A percentile compares a stretch with the other conserved stretches of the same genome.
phyloP scores from a whole-genome alignment of 2,888 invertebrate genomes.

The Byasa hedistus region DNA sequence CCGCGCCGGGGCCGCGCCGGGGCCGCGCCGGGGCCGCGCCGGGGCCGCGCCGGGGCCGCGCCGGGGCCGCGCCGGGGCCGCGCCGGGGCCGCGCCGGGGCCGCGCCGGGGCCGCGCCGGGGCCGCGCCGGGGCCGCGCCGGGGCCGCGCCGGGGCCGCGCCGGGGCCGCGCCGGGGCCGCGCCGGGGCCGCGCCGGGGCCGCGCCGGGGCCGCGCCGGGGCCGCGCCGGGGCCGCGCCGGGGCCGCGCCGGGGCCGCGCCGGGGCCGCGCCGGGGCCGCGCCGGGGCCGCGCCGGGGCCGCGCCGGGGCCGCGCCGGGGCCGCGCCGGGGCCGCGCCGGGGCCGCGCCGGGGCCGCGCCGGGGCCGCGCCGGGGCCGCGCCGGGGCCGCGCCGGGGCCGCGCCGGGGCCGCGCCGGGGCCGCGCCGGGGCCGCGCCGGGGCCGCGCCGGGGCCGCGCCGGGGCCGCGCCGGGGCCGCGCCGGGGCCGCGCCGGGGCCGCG shows the following conservation, averaged over 20 bases:
- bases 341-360: conserved; percentile 54
- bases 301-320: too few relatives aligned
- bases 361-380: conserved; percentile 51
- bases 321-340: conserved; percentile 35
- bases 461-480: conserved; percentile 47
- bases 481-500: conserved; percentile 49
- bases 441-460: conserved; percentile 4
- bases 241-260: conserved; percentile 68
- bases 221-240: conserved; percentile 49
- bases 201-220: conserved; percentile 53
- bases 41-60: not conserved
- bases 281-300: conserved; percentile 64
- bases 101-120: conserved; percentile 50
- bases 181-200: conserved; percentile 12
- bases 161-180: too few relatives aligned
- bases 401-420: conserved; percentile 78
- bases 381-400: conserved; percentile 72
- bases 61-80: conserved; percentile 38
- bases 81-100: conserved; percentile 57
- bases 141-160: conserved; percentile 75
- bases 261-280: conserved; percentile 67
- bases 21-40: conserved; percentile 39
- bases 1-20: conserved; percentile 76
- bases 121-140: conserved; percentile 74
- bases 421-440: too few relatives aligned